These are phyloP conservation scores for Actinia tenebrosa DNA, from an alignment of 64 coral and sea anemone genomes.

Conservation along the genomic window DNA sequence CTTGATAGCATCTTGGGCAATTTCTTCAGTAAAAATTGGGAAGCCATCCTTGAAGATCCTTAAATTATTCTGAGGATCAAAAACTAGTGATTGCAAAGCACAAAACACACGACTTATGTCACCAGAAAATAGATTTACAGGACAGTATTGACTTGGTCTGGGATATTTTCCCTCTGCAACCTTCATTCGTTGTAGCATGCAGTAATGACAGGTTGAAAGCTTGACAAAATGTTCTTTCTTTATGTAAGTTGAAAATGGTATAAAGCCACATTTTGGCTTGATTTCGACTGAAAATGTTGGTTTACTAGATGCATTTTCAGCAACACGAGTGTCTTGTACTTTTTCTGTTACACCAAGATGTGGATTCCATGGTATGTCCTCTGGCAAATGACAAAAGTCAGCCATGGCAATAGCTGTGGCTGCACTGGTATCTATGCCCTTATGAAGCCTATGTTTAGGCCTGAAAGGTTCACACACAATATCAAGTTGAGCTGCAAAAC, in stretches of 20 bases:
- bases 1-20: conserved; percentile 14
- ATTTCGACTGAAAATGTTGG: conserved; percentile 80
- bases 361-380: not conserved
- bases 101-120: conserved; percentile 44
- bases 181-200: conserved; percentile 74
- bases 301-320: not conserved
- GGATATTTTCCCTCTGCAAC: conserved; percentile 70
- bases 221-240: conserved; percentile 28
- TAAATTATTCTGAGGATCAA: conserved; percentile 78
- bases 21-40: conserved; percentile 65
- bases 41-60: conserved; percentile 73
- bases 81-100: conserved; percentile 61
- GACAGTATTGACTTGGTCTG: conserved; percentile 74
- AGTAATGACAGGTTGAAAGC: conserved; percentile 55
- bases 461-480: conserved; percentile 28
- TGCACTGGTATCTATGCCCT: conserved; percentile 45
- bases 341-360: conserved; percentile 8
- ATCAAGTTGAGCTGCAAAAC: conserved; percentile 47
- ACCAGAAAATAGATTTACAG: conserved; percentile 72
- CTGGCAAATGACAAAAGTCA: conserved; percentile 66
- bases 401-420: conserved; percentile 57
- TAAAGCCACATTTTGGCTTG: conserved; percentile 83
- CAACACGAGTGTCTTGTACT: not conserved
- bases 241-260: conserved; percentile 59
- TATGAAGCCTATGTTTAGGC: conserved; percentile 51